Conservation (phyloP, 2,113 vertebrate species). For the Saccopteryx leptura region DNA sequence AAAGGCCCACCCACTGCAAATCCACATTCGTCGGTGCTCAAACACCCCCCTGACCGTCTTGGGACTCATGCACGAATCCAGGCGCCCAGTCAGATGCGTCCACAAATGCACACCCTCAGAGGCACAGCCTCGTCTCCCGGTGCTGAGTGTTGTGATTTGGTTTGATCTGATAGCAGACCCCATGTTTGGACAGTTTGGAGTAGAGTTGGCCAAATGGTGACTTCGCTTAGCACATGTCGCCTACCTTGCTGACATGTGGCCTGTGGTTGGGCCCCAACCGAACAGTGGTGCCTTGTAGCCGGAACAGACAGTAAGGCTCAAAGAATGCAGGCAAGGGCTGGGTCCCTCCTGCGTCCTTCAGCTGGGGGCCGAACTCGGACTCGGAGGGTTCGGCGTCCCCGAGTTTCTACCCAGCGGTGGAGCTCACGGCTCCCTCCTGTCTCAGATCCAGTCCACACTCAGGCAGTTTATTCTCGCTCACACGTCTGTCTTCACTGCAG, state of each 20-base stretch:
- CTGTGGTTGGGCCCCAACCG: rapidly evolving
- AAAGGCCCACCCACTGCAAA: not conserved
- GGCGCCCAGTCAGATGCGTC: rapidly evolving
- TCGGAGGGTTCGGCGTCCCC: not conserved
- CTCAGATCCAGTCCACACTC: not conserved
- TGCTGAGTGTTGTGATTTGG: not conserved
- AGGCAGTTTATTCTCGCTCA: not conserved
- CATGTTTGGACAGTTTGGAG: not conserved
- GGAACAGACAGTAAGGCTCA: not conserved
- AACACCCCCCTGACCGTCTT: not conserved
- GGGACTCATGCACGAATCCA: not conserved
- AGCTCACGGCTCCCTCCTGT: not conserved
- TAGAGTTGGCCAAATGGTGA: not conserved
- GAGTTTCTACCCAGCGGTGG: too few species aligned
- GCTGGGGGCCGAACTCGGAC: too few species aligned
- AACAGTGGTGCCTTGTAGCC: not conserved
- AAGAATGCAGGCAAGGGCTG: not conserved
- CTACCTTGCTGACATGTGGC: not conserved
- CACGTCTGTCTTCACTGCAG: not conserved
- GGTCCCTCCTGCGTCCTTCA: not conserved
- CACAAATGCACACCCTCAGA: too few species aligned
- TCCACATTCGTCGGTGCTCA: rapidly evolving
- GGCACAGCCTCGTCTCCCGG: not conserved
- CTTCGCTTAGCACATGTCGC: not conserved
- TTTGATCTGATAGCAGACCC: not conserved